Evolutionary conservation across 2,797 vertebrate genomes (phyloP).

Genomic region (Protonibea diacanthus): DNA sequence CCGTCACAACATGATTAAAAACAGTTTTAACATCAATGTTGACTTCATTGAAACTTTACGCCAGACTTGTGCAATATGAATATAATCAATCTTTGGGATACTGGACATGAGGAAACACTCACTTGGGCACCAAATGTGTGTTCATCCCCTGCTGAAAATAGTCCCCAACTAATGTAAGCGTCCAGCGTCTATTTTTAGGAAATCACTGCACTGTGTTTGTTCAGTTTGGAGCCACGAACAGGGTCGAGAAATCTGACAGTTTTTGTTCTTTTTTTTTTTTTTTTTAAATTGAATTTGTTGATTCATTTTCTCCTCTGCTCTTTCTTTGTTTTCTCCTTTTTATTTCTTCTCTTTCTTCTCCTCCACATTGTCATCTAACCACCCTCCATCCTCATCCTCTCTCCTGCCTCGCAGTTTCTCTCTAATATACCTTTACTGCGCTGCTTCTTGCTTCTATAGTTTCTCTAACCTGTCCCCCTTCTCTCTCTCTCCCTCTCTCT

Average conservation of each 20-base stretch:
- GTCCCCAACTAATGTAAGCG: not conserved
- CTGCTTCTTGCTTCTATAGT: constrained; percentile 64
- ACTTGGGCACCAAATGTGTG: not conserved
- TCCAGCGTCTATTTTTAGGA: not conserved
- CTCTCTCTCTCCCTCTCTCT: constrained; percentile 24
- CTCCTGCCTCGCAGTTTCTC: constrained; percentile 57
- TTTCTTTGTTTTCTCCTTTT: constrained; percentile 15
- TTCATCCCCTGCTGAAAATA: constrained; percentile 16
- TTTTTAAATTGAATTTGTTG: not conserved
- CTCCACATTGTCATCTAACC: constrained; percentile 48
- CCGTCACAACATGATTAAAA: too few species aligned
- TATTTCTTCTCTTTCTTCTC: constrained; percentile 16
- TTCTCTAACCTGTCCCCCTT: constrained; percentile 70
- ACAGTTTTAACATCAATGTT: too few species aligned
- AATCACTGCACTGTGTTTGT: not conserved
- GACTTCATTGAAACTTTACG: too few species aligned
- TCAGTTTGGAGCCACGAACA: not conserved
- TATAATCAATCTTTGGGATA: not conserved
- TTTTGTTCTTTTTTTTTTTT: not conserved
- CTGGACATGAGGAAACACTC: constrained; percentile 1
- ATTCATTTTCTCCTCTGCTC: constrained; percentile 20
- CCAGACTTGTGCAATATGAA: not conserved
- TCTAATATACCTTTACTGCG: constrained; percentile 66
- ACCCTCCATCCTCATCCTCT: constrained; percentile 52
- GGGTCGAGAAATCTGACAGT: not conserved